Evolutionary conservation across 2,113 vertebrate species (phyloP), one percentile per base, ranked within the genome.

Genomic region (Felis chaus): DNA sequence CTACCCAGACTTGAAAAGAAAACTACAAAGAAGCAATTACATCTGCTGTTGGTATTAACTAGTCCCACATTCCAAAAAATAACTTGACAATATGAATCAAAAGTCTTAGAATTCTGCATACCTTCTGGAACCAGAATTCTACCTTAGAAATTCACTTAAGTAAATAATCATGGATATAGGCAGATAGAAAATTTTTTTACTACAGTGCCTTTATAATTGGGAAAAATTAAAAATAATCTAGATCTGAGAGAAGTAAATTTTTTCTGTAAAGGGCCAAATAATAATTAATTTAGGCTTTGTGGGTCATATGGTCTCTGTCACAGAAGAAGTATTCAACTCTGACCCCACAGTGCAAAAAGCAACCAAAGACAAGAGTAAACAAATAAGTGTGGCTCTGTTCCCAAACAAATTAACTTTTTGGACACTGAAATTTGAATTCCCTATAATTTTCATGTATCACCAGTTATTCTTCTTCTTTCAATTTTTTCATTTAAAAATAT

Each of bases 131-230:
- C 33, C 9, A 96, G 53, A 19, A 69, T n/a, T 95, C 53, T 86
- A 78, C n/a, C 66, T 74, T 73, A 93, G 78, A 91, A 97, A 95
- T 73, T 78, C 45, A 88, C 23, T 88, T 71, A 69, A 63, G 61
- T 12, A 69, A 83, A 68, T 74, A 85, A 94, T 80, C 83, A 91
- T 27, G 21, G 78, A 74, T 31, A 85, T 13, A 4, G 33, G 39
- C 23, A 93, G 41, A 93, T 31, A 96, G 1, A 53, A 78, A 96
- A 73, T 83, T 73, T 83, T 87, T 33, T 94, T 73, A 82, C 48
- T 85, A 36, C 0, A 3, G 7, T 76, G 66, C 18, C 74, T 97
- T 89, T 53, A 65, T 39, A 63, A 73, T 12, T 89, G 65, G 41
- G n/a, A 66, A 83, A 96, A 96, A 83, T 11, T 25, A 2, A n/a